Evolutionary conservation across 2,888 invertebrate species (phyloP).

Genomic region (Acrobasis consociella): DNA sequence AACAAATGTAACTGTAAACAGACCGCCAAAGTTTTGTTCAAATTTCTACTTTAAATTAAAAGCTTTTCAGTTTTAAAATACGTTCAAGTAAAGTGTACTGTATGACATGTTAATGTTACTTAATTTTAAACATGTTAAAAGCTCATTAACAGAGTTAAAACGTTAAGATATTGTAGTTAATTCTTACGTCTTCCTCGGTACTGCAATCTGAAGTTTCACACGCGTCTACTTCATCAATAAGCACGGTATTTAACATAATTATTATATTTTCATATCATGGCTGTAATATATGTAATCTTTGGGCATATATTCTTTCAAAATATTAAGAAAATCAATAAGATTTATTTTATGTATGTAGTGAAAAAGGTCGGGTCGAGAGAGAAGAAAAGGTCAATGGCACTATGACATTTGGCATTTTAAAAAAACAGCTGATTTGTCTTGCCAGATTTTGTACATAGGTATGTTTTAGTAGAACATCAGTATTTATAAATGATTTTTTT

Average conservation of each 20-base stretch:
- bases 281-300: neutral
- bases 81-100: neutral
- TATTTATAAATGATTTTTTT: too few relatives aligned
- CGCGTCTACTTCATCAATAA: neutral
- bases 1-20: slow-evolving; percentile 3
- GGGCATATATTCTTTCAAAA: neutral
- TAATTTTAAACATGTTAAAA: neutral
- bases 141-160: neutral
- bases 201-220: neutral
- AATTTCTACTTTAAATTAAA: neutral
- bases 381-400: neutral
- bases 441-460: neutral
- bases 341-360: neutral
- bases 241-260: neutral
- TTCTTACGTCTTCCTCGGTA: neutral
- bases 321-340: neutral
- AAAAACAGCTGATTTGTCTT: neutral
- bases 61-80: neutral
- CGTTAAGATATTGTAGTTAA: neutral
- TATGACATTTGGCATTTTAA: neutral
- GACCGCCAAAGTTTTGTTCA: neutral
- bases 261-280: neutral
- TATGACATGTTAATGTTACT: neutral
- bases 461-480: neutral
- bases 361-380: neutral